Conservation (phyloP, 2,797 vertebrate species). For the Sebastes baramenuke region DNA sequence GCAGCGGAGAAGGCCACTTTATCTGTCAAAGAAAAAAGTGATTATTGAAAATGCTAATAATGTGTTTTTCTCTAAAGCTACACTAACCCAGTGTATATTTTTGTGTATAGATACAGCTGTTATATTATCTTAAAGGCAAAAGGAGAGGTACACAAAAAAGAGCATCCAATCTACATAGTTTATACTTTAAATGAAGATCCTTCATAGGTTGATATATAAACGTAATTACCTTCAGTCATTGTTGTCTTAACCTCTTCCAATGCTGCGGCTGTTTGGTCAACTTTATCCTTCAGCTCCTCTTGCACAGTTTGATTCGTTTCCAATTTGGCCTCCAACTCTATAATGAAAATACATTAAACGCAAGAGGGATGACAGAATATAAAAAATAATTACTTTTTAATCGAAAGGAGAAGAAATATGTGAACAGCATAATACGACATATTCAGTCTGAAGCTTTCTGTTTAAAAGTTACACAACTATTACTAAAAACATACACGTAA, state of each 20-base stretch:
- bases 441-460: not conserved
- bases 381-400: not conserved
- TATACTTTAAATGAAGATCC: not conserved
- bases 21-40: slow-evolving; percentile 11
- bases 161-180: not conserved
- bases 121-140: not conserved
- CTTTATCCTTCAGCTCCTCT: slow-evolving; percentile 18
- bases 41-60: not conserved
- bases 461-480: not conserved
- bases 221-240: not conserved
- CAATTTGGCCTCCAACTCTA: slow-evolving; percentile 30
- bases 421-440: not conserved
- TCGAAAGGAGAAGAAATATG: not conserved
- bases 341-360: not conserved
- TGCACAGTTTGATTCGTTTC: slow-evolving; percentile 17
- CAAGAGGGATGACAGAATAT: not conserved
- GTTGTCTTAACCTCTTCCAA: slow-evolving; percentile 32
- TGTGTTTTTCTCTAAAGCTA: not conserved
- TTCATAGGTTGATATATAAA: not conserved
- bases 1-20: slow-evolving; percentile 40
- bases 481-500: not conserved
- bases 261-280: slow-evolving; percentile 24
- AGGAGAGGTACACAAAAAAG: not conserved
- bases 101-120: not conserved
- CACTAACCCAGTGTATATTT: not conserved